These are phyloP conservation scores for Glyptemys insculpta DNA, from an alignment of 2,797 vertebrate genomes.

Conservation along the genomic window DNA sequence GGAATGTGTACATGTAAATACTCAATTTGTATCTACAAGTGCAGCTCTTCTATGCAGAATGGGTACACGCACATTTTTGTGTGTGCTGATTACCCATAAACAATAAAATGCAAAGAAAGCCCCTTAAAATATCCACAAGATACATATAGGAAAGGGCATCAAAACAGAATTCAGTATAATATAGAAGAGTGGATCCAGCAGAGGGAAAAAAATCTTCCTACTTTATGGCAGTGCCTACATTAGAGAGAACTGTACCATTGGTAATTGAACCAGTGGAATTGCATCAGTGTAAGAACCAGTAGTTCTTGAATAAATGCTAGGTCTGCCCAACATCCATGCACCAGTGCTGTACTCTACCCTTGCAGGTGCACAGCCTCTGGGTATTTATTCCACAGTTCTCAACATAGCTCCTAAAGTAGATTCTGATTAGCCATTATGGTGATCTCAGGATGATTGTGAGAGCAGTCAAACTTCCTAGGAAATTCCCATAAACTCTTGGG, in stretches of 20 bases:
- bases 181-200: not conserved
- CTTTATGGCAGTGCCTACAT: not conserved
- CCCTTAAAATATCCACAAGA: not conserved
- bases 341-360: not conserved
- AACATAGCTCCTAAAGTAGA: not conserved
- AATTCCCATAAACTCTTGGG: not conserved
- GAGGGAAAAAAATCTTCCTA: not conserved
- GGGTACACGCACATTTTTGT: too few species aligned
- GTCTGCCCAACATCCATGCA: not conserved
- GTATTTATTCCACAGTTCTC: not conserved
- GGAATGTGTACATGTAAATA: too few species aligned
- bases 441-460: not conserved
- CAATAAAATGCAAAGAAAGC: not conserved
- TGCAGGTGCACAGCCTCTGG: not conserved
- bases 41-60: too few species aligned
- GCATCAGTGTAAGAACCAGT: not conserved
- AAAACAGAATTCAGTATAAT: not conserved
- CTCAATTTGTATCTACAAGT: too few species aligned
- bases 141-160: not conserved
- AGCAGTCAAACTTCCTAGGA: not conserved
- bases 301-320: not conserved
- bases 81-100: not conserved
- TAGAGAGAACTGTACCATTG: not conserved
- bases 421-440: not conserved
- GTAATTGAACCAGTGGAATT: not conserved